Evolutionary conservation across 2,888 invertebrate species (phyloP).

Genomic region (Drosophila peninsularis): DNA sequence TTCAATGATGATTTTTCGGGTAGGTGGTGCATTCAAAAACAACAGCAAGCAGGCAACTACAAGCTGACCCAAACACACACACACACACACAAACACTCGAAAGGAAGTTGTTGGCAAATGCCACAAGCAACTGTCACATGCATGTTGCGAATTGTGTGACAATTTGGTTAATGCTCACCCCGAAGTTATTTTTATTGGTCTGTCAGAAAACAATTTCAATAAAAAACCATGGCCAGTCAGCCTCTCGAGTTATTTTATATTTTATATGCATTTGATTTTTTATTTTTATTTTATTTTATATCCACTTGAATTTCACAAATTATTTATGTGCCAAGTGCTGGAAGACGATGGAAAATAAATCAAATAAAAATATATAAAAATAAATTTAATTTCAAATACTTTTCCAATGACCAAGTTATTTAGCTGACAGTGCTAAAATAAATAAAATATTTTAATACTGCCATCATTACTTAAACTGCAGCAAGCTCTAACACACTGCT

Average conservation of each 20-base stretch:
- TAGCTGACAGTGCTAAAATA: too few species aligned
- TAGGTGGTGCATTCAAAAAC: conserved; percentile 47
- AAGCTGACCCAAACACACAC: conserved; percentile 53
- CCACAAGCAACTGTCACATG: conserved; percentile 64
- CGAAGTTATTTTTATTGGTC: conserved; percentile 65
- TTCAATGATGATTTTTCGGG: conserved; percentile 63
- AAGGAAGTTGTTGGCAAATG: conserved; percentile 18
- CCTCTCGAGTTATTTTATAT: conserved; percentile 4
- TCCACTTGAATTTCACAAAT: neutral
- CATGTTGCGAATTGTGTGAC: conserved; percentile 73
- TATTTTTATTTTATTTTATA: conserved; percentile 15
- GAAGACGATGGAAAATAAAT: too few species aligned
- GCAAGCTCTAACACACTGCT: too few species aligned
- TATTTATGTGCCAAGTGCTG: neutral
- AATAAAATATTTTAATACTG: too few species aligned
- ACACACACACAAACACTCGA: neutral
- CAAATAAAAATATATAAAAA: neutral
- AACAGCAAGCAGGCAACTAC: conserved; percentile 52
- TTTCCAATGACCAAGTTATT: neutral
- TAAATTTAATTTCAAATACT: neutral
- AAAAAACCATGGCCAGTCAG: conserved; percentile 1
- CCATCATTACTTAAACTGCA: neutral
- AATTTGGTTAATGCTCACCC: conserved; percentile 63
- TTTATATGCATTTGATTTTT: conserved; percentile 4
- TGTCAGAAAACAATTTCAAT: conserved; percentile 42